Conservation (phyloP, 1,140 invertebrate genomes). For the Ceratosolen solmsi region DNA sequence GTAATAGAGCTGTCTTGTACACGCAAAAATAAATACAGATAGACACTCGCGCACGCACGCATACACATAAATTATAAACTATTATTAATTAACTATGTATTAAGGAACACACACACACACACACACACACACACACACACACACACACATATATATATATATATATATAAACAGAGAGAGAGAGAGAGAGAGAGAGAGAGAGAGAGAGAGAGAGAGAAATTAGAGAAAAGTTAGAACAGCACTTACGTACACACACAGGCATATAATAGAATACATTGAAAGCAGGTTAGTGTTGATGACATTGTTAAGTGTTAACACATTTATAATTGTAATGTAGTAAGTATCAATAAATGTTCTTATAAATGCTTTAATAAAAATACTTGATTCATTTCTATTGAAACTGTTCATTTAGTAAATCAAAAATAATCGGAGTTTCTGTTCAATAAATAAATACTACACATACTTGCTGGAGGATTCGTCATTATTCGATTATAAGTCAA, state of each 20-base stretch:
- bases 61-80: no score
- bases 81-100: no score
- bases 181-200: slow-evolving; percentile 45
- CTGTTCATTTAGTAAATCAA: not conserved
- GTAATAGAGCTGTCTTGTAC: no score
- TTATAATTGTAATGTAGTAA: slow-evolving; percentile 39
- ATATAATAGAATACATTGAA: slow-evolving; percentile 72
- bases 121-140: no score
- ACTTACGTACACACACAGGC: slow-evolving; percentile 39
- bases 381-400: not conserved
- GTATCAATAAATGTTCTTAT: slow-evolving; percentile 22
- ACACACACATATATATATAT: slow-evolving; percentile 59
- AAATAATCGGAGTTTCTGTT: not conserved
- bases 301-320: slow-evolving; percentile 61
- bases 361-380: slow-evolving; percentile 12
- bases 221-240: slow-evolving; percentile 61
- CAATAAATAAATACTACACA: not conserved
- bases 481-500: slow-evolving; percentile 45
- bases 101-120: no score
- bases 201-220: slow-evolving; percentile 57
- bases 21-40: no score
- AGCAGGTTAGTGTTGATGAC: slow-evolving; percentile 72
- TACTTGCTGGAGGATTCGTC: slow-evolving; percentile 5
- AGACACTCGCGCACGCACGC: no score
- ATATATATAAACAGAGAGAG: slow-evolving; percentile 63